Conservation (phyloP, 2,113 vertebrate genomes). For the Zosterops lateralis region DNA sequence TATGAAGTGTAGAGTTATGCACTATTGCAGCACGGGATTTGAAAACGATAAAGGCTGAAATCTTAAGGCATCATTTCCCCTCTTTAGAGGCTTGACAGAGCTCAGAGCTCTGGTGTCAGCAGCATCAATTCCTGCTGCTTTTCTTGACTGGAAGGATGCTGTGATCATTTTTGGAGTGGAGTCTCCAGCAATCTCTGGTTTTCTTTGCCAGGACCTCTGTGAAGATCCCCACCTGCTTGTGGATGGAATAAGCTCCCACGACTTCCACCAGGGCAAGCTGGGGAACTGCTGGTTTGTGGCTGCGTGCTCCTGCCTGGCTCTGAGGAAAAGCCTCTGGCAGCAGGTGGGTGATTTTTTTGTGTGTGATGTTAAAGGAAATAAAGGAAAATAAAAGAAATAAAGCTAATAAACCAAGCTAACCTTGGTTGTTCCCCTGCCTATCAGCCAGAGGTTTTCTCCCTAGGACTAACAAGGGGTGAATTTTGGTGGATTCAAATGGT, state of each 20-base stretch:
- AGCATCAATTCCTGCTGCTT: not conserved
- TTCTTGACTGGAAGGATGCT: not conserved
- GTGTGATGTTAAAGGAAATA: not conserved
- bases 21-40: not conserved
- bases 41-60: not conserved
- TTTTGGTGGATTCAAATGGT: not conserved
- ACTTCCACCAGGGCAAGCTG: conserved; percentile 86
- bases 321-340: conserved; percentile 84
- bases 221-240: conserved; percentile 83
- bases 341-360: conserved; percentile 66
- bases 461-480: not conserved
- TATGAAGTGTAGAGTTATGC: not conserved
- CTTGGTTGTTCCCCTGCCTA: not conserved
- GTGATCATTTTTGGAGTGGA: not conserved
- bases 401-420: not conserved
- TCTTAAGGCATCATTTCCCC: not conserved
- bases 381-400: not conserved
- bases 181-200: not conserved
- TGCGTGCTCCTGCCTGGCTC: conserved; percentile 88
- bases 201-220: conserved; percentile 80
- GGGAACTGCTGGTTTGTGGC: conserved; percentile 93
- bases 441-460: not conserved
- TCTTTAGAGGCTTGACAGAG: not conserved
- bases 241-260: conserved; percentile 87
- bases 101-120: not conserved